Conservation (phyloP, 2,888 invertebrate species). For the Agrochola circellaris region DNA sequence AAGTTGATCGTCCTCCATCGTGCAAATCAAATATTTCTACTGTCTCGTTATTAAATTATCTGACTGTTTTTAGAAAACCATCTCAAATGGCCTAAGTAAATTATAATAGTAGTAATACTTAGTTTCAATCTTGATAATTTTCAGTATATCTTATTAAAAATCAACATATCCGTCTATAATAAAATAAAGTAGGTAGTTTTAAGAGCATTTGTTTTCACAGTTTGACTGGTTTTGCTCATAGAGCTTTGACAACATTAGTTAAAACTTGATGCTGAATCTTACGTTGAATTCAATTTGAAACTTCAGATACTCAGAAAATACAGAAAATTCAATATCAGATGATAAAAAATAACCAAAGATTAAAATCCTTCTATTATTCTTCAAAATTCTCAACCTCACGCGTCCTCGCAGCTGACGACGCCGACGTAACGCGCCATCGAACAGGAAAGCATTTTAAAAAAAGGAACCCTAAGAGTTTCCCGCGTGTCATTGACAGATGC, state of each 20-base stretch:
- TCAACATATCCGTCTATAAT: background rate
- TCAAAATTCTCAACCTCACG: constrained; percentile 34
- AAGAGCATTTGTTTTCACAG: background rate
- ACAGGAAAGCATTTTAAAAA: constrained; percentile 74
- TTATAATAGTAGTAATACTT: background rate
- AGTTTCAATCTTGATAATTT: background rate
- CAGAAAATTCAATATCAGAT: constrained; percentile 16
- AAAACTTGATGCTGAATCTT: background rate
- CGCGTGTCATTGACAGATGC: constrained; percentile 78
- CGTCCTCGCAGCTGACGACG: constrained; percentile 57
- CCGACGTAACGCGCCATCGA: constrained; percentile 52
- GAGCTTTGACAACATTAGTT: background rate
- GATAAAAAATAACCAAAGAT: constrained; percentile 25
- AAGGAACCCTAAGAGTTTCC: constrained; percentile 71
- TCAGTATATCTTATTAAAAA: background rate
- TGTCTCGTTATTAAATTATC: background rate
- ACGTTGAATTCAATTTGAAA: background rate
- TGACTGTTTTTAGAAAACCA: background rate
- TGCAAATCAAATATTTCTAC: background rate
- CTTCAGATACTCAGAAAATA: background rate
- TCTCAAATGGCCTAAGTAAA: background rate
- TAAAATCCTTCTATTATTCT: constrained; percentile 37
- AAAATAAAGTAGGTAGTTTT: background rate
- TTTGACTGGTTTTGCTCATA: background rate
- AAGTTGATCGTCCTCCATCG: background rate